phyloP scores from a whole-genome alignment of 2,113 vertebrate species.

The Uria aalge region DNA sequence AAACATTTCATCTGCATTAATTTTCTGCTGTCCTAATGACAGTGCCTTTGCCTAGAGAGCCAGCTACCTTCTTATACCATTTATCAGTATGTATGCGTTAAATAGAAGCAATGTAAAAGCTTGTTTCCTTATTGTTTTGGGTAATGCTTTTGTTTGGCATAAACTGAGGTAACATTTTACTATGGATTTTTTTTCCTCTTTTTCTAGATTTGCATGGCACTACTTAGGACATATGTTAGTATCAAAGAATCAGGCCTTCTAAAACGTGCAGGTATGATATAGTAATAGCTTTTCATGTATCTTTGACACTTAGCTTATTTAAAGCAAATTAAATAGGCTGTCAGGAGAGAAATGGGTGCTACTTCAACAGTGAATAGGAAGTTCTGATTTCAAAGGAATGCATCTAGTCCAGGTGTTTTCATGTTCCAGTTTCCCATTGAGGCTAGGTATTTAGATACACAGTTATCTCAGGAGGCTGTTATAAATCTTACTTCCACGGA shows the following conservation, averaged over 20 bases:
- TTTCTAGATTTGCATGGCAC: constrained; percentile 84
- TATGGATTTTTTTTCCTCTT: background rate
- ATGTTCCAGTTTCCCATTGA: background rate
- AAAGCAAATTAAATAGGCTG: background rate
- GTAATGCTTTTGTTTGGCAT: background rate
- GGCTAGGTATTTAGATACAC: background rate
- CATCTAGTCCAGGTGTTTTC: background rate
- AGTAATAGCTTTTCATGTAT: background rate
- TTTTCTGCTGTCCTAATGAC: background rate
- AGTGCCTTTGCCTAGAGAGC: background rate
- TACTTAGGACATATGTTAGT: constrained; percentile 77
- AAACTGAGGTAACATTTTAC: background rate
- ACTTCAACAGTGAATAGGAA: background rate
- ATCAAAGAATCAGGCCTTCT: constrained; percentile 74
- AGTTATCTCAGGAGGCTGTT: background rate
- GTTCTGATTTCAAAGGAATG: background rate
- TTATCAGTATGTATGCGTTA: background rate
- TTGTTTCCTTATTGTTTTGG: background rate
- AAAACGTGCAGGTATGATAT: constrained; percentile 83
- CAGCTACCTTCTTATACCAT: background rate
- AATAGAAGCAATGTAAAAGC: background rate
- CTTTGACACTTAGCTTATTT: background rate
- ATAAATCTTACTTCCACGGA: background rate
- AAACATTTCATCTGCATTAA: background rate
- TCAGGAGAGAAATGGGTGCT: background rate